Conservation (phyloP, 2,797 vertebrate species). For the Parambassis ranga region DNA sequence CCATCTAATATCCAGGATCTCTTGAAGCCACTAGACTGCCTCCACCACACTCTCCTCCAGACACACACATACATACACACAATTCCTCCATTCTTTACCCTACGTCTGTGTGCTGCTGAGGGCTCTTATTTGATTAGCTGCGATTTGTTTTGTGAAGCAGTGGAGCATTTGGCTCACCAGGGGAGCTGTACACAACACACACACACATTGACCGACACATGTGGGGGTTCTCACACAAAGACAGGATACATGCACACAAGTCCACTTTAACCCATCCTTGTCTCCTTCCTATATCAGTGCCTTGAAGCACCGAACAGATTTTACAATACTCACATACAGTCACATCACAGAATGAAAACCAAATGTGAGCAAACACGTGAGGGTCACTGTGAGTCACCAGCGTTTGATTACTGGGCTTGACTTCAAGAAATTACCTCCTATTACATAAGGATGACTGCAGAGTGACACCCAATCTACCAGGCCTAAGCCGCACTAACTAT, state of each 20-base stretch:
- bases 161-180: constrained; percentile 65
- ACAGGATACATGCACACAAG: constrained; percentile 14
- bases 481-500: constrained; percentile 44
- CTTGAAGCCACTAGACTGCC: constrained; percentile 68
- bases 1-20: constrained; percentile 58
- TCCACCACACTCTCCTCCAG: constrained; percentile 48
- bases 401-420: constrained; percentile 41
- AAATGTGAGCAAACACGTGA: not conserved
- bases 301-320: not conserved
- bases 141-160: constrained; percentile 73
- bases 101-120: constrained; percentile 61
- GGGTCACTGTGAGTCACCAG: not conserved
- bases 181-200: constrained; percentile 49
- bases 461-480: constrained; percentile 56
- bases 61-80: constrained; percentile 36
- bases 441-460: constrained; percentile 56
- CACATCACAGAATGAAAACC: not conserved
- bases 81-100: constrained; percentile 55
- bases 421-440: constrained; percentile 58
- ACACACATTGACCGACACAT: constrained; percentile 7
- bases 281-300: constrained; percentile 7
- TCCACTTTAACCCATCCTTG: not conserved
- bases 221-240: constrained; percentile 29
- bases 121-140: constrained; percentile 79
- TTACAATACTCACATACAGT: not conserved